Evolutionary conservation across 1,140 invertebrate genomes (phyloP), one percentile per base, ranked within the genome.

Genomic region (Drosophila micromelanica): DNA sequence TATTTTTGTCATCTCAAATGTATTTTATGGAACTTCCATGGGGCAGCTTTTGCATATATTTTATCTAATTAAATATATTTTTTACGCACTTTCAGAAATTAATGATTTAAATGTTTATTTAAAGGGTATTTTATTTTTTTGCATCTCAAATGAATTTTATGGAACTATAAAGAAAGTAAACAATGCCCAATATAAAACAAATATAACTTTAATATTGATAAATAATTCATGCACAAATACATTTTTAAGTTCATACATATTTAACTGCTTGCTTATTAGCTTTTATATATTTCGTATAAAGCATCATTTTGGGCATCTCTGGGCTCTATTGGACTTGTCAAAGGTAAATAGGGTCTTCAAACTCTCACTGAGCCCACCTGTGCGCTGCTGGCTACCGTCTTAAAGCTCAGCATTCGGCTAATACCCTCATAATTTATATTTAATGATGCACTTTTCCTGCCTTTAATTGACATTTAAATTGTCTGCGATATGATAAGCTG

Each of bases 391-490:
- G 70, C 74, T 76, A 76, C 74, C 57, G 74, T 76, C 38, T 65
- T 40, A 37, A 51, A 43, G 30, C 20, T 38, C 40, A 30, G 23
- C 32, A 46, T 42, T 46, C 20, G 67, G 56, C 64, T 55, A 69
- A 68, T 51, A 78, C 82, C 82, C 82, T 78, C 78, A 87, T 86
- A 86, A 86, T 87, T 86, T 87, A 78, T 82, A 76, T 87, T 86
- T 87, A 86, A 87, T 87, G 82, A 86, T 86, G 64, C 52, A 67
- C 27, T 51, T 64, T 72, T 73, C 69, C 65, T 67, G 62, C 60
- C 78, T 80, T 82, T 87, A 86, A 86, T 86, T 81, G 82, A 81
- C 81, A 87, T 87, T 87, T 87, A 87, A 86, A 82, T 80, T 82
- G 82, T 87, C 78, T 82, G 38, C 68, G 64, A 73, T 76, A 78